Conservation (phyloP, 2,113 vertebrate genomes). For the Alethe diademata region DNA sequence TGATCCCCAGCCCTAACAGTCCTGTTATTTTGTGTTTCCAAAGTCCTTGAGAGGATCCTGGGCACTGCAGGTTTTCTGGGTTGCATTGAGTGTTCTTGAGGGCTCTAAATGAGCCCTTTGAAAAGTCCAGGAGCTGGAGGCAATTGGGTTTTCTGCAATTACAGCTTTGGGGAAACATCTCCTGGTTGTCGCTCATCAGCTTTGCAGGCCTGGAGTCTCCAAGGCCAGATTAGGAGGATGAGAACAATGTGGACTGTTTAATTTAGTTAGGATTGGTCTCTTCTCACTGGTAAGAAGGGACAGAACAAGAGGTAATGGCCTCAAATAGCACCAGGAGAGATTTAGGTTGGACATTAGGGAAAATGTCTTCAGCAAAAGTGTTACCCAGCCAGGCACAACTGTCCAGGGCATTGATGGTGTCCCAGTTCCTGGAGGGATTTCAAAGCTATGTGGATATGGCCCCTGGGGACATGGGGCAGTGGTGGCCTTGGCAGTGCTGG, state of each 20-base stretch:
- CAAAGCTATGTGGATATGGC: rapidly evolving
- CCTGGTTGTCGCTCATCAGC: background rate
- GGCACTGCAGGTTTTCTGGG: background rate
- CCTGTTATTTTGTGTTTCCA: background rate
- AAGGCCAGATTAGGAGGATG: background rate
- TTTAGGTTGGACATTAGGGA: background rate
- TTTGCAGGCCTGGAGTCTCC: background rate
- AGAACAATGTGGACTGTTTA: background rate
- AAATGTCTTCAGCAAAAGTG: background rate
- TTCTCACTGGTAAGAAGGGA: background rate
- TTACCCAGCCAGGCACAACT: background rate
- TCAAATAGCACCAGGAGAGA: background rate
- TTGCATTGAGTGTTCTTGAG: background rate
- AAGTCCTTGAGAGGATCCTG: background rate
- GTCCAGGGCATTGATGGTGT: background rate
- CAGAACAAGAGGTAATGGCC: background rate
- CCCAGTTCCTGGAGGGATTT: background rate
- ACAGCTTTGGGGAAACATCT: background rate
- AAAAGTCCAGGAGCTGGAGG: background rate
- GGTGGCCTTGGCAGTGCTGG: background rate
- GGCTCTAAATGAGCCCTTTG: background rate
- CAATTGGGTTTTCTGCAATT: background rate
- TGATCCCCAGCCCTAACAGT: background rate
- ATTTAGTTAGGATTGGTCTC: rapidly evolving
- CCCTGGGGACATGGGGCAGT: no score